Base-by-base conservation (phyloP, 2,888 invertebrate genomes). In the Desoria tigrina region DNA sequence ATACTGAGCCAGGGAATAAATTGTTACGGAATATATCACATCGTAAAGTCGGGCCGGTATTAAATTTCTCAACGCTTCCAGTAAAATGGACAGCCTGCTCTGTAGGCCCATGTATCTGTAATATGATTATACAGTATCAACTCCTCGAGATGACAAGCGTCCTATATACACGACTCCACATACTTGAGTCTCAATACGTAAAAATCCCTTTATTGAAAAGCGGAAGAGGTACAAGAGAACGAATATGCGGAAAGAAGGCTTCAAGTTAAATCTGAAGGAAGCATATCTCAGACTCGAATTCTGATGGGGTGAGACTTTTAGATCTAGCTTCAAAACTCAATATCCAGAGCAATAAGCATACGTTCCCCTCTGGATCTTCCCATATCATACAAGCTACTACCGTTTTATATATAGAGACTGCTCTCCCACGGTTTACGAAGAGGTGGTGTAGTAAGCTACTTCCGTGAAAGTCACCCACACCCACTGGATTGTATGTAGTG, bases 11-110 rank as follows among this genome's bases (percentile, higher is more conserved):
- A 61, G 55, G 21, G 59, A 68, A 72, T 67, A 72, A 72, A 72
- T 72, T 69, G 72, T 63, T 27, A 49, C 45, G 49, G 64, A 66
- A 68, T 65, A 59, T 62, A 66, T 69, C 66, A 62, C 65, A 63
- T 68, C 67, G 66, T 68, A 70, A 73, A 73, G 45, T 51, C 53
- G 60, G 63, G 45, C 27, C 32, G 49, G 63, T 68, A 64, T 68
- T 68, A 61, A 64, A 65, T 68, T 72, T 67, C 57, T 24, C 23
- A 51, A 51, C 24, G 26, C 23, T 51, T 14, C 51, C 26, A 18
- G 16, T 49, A 58, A 63, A 66, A 69, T 59, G 64, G 58, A 59
- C 65, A 27, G 53, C 58, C 53, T 37, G 58, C 24, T 55, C 53
- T 37, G 58, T 23, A 56, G 49, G 62, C 55, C 63, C 51, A 67